Evolutionary conservation across 2,113 vertebrate genomes (phyloP).

Genomic region (Aleadryas rufinucha): DNA sequence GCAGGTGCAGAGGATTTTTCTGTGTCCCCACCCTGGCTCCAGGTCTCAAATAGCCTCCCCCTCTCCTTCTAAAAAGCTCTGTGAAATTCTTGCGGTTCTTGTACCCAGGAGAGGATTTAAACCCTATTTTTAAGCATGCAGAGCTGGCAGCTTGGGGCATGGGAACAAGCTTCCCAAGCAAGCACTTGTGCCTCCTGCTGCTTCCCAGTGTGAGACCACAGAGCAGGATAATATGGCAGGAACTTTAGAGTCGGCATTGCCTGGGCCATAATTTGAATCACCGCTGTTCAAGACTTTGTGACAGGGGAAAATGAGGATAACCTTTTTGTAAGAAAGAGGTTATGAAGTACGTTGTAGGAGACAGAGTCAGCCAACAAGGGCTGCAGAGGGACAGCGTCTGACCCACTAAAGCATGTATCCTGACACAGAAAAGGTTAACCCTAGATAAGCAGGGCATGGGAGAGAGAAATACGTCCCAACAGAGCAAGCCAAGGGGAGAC

Average conservation of each 20-base stretch:
- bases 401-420: not conserved
- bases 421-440: constrained; percentile 30
- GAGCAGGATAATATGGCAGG: not conserved
- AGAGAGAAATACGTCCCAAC: not conserved
- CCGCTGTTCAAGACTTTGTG: not conserved
- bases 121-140: constrained; percentile 43
- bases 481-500: not conserved
- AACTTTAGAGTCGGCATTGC: not conserved
- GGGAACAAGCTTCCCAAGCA: not conserved
- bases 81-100: not conserved
- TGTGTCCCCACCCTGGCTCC: not conserved
- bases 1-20: constrained; percentile 9
- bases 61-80: not conserved
- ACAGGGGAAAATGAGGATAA: constrained; percentile 6
- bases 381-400: not conserved
- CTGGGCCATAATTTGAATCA: not conserved
- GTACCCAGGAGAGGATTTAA: constrained; percentile 19
- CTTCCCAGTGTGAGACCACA: not conserved
- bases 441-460: not conserved
- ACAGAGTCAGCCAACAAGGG: not conserved
- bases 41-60: not conserved
- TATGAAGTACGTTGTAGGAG: not conserved
- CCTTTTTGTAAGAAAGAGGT: constrained; percentile 33
- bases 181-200: not conserved
- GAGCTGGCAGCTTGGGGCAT: not conserved